A percentile compares a stretch with the other conserved stretches of the same genome.
Evolutionary conservation across 2,113 vertebrate species (phyloP).

Genomic region (Acanthisitta chloris): DNA sequence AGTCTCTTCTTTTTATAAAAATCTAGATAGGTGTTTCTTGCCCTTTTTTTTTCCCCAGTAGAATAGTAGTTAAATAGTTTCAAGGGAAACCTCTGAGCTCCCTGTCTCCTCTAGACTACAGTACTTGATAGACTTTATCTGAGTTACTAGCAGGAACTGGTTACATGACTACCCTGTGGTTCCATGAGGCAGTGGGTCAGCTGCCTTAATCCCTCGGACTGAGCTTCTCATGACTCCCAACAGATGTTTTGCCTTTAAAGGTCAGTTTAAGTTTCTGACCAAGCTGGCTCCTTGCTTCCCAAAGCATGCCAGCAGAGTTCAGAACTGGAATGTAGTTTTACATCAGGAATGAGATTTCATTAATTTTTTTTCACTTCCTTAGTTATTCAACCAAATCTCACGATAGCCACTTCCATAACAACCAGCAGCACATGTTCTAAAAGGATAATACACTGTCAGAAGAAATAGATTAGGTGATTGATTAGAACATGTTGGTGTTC

Average conservation of each 20-base stretch:
- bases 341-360: neutral
- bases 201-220: neutral
- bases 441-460: neutral
- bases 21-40: no score
- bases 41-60: no score
- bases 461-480: accelerated
- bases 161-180: neutral
- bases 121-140: neutral
- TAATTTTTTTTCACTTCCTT: neutral
- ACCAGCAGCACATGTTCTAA: accelerated
- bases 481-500: accelerated
- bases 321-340: neutral
- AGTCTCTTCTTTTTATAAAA: neutral
- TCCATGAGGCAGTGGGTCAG: neutral
- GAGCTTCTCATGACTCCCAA: neutral
- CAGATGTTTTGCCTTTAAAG: conserved; percentile 43
- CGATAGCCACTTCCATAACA: accelerated
- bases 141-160: neutral
- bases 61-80: accelerated
- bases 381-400: neutral
- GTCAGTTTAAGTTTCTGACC: neutral
- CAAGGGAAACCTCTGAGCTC: neutral
- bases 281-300: neutral
- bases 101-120: neutral
- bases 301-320: neutral